Conservation (phyloP, 1,140 invertebrate genomes). For the Oryctes rhinoceros region DNA sequence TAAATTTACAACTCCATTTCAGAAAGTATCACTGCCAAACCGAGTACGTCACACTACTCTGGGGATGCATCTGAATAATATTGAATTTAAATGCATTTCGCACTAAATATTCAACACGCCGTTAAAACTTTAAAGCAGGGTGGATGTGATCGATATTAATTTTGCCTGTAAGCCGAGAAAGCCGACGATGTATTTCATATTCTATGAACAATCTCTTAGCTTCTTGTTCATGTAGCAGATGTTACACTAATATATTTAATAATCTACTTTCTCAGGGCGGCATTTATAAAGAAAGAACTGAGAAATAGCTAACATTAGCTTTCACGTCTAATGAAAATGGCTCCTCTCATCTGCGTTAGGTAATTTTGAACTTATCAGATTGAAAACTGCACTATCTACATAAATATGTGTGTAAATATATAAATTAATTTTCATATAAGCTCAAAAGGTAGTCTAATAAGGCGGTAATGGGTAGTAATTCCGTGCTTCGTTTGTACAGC, state of each 20-base stretch:
- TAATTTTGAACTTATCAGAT: background rate
- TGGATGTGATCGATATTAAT: constrained; percentile 10
- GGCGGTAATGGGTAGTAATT: constrained; percentile 44
- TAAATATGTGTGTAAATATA: background rate
- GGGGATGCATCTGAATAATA: background rate
- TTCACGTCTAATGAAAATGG: background rate
- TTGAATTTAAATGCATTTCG: constrained; percentile 6
- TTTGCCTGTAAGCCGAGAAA: background rate
- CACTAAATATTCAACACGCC: background rate
- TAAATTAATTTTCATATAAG: constrained; percentile 40
- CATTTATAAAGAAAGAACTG: background rate
- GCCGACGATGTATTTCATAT: background rate
- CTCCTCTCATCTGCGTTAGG: background rate
- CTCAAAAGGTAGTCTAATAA: constrained; percentile 41
- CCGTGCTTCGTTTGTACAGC: constrained; percentile 42
- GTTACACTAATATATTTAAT: background rate
- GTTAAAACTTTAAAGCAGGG: background rate
- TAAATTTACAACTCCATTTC: too few relatives aligned
- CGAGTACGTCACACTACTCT: too few relatives aligned
- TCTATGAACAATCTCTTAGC: constrained; percentile 6
- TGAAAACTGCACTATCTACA: background rate
- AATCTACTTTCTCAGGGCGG: background rate
- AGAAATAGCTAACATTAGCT: background rate
- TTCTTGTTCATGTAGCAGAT: background rate
- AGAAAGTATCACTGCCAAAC: too few relatives aligned